Base-by-base conservation (phyloP, 2,113 vertebrate genomes). In the Antennarius striatus region DNA sequence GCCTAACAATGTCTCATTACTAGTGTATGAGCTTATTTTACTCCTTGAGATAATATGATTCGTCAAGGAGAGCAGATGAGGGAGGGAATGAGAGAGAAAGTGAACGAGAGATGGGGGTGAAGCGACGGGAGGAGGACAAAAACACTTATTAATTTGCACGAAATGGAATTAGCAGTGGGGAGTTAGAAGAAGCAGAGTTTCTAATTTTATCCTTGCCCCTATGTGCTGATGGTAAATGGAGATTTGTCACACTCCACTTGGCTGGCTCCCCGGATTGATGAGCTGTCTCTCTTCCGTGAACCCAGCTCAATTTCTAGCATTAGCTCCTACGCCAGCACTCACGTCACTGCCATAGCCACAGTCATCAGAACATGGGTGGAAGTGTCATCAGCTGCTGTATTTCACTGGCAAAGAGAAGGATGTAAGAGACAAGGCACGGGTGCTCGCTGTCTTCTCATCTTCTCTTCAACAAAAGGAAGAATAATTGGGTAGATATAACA, bases 231-330 rank as follows among this genome's bases (percentile, higher is more conserved):
- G 91, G 94, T 93, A 94, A 92, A 94, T 94, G 92, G 91, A 94
- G 94, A 95, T 95, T 95, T 94, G 94, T 95, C 92, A 93, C 94
- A 92, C 94, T 94, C 90, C 90, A 92, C 93, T 94, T 94, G 92
- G 92, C 94, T 76, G 90, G 80, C 68, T 94, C 93, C 92, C 91
- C 71, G 80, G 84, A 89, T 79, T 80, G 86, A 92, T 86, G 91
- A 93, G 91, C 87, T 92, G 86, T 91, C 77, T 86, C 79, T 85
- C 89, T 91, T 87, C 80, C 84, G 60, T 90, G 87, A 88, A 89
- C 77, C 63, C 74, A 57, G 65, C 76, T 87, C 78, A 57, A 66
- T 89, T 86, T 83, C 71, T 56, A 53, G 73, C 71, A 71, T 73
- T 74, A 79, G 77, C 88, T 69, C 69, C 85, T 59, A 78, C 68